Base-by-base conservation (phyloP, 2,888 invertebrate genomes). In the Barypeithes pellucidus region DNA sequence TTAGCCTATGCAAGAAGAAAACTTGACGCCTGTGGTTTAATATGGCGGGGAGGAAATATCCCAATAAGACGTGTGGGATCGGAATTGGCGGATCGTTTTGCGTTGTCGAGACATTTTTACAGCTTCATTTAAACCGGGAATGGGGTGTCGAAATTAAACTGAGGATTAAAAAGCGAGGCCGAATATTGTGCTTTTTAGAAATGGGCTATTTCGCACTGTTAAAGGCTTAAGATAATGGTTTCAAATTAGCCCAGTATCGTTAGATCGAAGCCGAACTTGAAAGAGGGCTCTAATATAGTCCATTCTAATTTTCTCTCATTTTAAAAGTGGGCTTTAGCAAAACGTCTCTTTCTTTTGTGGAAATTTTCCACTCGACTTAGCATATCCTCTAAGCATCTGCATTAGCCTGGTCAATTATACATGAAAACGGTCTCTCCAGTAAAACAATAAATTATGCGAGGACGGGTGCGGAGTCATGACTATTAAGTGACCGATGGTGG, bases 101-200 rank as follows among this genome's bases (percentile, higher is more conserved):
- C 67, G 66, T 66, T 75, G 71, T 76, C 76, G 75, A 79, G 81
- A 83, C 84, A 84, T 84, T 84, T 85, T 85, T 84, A 85, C 84
- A 82, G 83, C 85, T 85, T 84, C 84, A 85, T 86, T 85, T 84
- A 85, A 82, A 82, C 83, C 84, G 82, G 83, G 84, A 85, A 85
- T 83, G 83, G 85, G 85, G 84, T 85, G 85, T 84, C 84, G 84
- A 84, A 86, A 86, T 85, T 85, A 84, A 85, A 84, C 83, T 78
- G 82, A 80, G 84, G 84, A 85, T 85, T 85, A 85, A 86, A 86
- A 85, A 86, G 82, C 83, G 82, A 77, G 78, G 77, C 69, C 69
- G 71, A 75, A 75, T 80, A 79, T 80, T 80, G 72, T 80, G 80
- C 81, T 80, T 80, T 65, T 62, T 36, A n/a, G 41, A 72, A 72